Base-by-base conservation (phyloP, 92 coral and sea anemone species). In the Plumapathes pennacea region DNA sequence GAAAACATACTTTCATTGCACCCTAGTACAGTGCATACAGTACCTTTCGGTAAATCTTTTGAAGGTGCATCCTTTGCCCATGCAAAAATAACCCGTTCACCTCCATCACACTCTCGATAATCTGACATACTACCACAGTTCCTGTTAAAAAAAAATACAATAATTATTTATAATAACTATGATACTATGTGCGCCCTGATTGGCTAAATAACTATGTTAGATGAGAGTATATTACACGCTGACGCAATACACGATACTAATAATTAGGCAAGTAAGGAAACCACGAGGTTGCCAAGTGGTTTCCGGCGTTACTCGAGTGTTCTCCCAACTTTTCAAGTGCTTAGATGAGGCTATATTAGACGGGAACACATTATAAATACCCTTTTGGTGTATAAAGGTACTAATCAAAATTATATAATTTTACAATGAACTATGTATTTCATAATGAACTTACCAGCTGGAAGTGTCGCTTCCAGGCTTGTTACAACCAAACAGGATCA, bases 11-110 rank as follows among this genome's bases (percentile, higher is more conserved):
- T n/a, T n/a, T n/a, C 0, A 22, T 57, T 1, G 25, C 4, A 7
- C 6, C 15, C 1, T 26, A 11, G 64, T 32, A 52, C 43, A 19
- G 15, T 38, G 1, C 11, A 55, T 8, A 51, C n/a, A 32, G 5
- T 30, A 92, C 98, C 89, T 76, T 88, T 72, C 1, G 96, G 97
- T 23, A 91, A 62, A 24, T 62, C 57, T 64, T 78, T 84, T 17
- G 86, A 54, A 20, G 76, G 80, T 4, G 98, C 98, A 80, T 89
- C 80, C 54, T 83, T 92, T 2, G 96, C 98, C 98, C 98, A 92
- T 7, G 98, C 98, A 84, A 49, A 92, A 50, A 92, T 33, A 41
- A 92, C 84, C 43, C 65, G 69, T 52, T 82, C 45, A 7, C 39
- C 74, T 5, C 59, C 53, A 32, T 29, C 33, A 30, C 98, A 89